A percentile compares a stretch with the other conserved stretches of the same genome.
These are phyloP conservation scores for Meriones unguiculatus DNA, from an alignment of 2,113 vertebrate species.

Conservation along the genomic window DNA sequence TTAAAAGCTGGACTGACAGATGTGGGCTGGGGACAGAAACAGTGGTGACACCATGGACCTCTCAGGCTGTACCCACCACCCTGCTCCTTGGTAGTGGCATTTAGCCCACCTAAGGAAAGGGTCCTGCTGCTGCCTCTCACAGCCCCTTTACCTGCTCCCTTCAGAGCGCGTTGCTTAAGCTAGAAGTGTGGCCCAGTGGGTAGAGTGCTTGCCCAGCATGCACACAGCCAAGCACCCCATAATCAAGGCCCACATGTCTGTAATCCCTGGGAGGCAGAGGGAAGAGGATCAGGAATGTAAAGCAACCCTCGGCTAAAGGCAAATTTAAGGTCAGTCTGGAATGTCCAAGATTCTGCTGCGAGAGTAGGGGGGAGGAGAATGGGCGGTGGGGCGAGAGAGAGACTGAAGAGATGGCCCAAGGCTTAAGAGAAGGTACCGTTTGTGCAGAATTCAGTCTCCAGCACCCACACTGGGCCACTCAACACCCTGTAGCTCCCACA, in stretches of 20 bases:
- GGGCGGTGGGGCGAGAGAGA: background rate
- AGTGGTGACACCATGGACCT: background rate
- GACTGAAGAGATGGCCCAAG: background rate
- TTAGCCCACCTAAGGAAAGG: background rate
- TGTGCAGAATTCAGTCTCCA: background rate
- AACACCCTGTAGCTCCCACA: background rate
- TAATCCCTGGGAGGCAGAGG: background rate
- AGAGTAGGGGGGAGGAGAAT: rapidly evolving
- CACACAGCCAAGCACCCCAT: background rate
- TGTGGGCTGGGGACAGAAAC: background rate
- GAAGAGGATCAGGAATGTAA: background rate
- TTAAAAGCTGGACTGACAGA: background rate
- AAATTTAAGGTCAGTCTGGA: background rate
- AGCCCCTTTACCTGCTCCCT: background rate
- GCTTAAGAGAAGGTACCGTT: background rate
- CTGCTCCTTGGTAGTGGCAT: background rate
- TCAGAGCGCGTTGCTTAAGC: background rate
- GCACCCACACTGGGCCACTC: background rate
- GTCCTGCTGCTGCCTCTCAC: background rate
- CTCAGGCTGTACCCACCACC: background rate
- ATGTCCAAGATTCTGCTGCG: background rate
- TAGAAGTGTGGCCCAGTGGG: background rate
- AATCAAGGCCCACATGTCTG: too few relatives aligned
- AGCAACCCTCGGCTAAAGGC: background rate
- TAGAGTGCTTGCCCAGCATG: background rate